Base-by-base conservation (phyloP, 1,140 invertebrate species). In the Diuraphis noxia region DNA sequence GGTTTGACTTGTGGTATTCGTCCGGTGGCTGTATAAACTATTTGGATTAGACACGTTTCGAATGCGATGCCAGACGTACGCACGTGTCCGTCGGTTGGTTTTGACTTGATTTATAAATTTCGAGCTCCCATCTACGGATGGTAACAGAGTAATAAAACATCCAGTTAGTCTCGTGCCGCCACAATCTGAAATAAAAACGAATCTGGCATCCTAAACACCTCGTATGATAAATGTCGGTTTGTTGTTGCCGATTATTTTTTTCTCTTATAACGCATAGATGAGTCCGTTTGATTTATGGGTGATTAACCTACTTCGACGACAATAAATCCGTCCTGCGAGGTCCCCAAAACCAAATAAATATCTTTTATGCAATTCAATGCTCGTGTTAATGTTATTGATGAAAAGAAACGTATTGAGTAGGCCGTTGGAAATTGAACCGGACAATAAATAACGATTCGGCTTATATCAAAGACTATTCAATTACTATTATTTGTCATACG, bases 61-160 rank as follows among this genome's bases (percentile, higher is more conserved):
- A 89, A 89, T 79, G 38, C 88, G 34, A 10, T 41, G n/a, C 63
- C 40, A 34, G 88, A 43, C 88, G 13, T 8, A 40, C 88, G 56
- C 88, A 89, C 88, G 88, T 89, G 88, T 89, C 88, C 63, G 36
- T 40, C 30, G 63, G 40, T 46, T 17, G 41, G n/a, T 43, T 79
- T 90, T 79, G 56, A 90, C 88, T 90, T 79, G 88, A 79, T 77
- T 90, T 77, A 25, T 77, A 77, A 90, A 86, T 52, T 36, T n/a
- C 36, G 7, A 7, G 40, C 8, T 43, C 40, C 9, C 7, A 10
- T 6, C 6, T 43, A 34, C 52, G 19, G 41, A 36, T 38, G 38
- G 43, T 87, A n/a, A 19, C 36, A 52, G 38, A 72, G 46, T 40
- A 72, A 89, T 46, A 79, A 79, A 90, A 90, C 40, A 72, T 79